Conservation (phyloP, 35 echinoderm and acorn worm genomes). For the Lytechinus variegatus region DNA sequence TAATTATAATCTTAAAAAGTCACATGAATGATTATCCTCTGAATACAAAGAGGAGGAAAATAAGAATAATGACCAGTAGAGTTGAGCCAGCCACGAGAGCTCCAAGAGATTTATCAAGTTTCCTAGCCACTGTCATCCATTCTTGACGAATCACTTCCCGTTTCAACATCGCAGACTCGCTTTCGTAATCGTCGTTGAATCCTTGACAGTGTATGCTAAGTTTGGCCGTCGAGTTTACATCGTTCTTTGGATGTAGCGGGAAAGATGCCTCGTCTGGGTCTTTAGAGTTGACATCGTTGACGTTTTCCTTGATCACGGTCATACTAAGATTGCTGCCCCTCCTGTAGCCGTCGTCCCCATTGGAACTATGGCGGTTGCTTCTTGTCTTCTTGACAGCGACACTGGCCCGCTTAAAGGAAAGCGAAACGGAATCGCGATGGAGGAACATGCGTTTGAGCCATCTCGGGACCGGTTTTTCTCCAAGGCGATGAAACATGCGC, state of each 20-base stretch:
- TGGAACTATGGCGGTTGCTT: neutral
- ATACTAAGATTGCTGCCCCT: neutral
- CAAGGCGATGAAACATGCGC: constrained; percentile 37
- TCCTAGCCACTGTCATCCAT: constrained; percentile 43
- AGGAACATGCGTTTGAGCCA: constrained; percentile 26
- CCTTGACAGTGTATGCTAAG: neutral
- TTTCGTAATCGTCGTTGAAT: neutral
- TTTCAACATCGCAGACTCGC: constrained; percentile 39
- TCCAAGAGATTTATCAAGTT: constrained; percentile 31
- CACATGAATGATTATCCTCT: constrained; percentile 1
- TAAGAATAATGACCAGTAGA: neutral
- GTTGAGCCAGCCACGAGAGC: constrained; percentile 20
- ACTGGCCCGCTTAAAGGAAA: constrained; percentile 19
- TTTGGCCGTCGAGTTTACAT: neutral
- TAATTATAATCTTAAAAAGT: neutral
- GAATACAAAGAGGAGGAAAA: neutral
- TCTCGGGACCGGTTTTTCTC: constrained; percentile 15
- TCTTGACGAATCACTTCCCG: constrained; percentile 17
- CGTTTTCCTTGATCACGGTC: neutral
- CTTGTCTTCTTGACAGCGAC: neutral
- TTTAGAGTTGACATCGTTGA: neutral
- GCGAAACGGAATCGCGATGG: neutral
- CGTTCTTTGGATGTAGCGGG: neutral
- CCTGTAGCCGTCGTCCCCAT: neutral
- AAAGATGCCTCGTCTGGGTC: neutral